A percentile compares a stretch with the other conserved stretches of the same genome.
phyloP scores from a whole-genome alignment of 2,113 vertebrate species.

The Dermatemys mawii region DNA sequence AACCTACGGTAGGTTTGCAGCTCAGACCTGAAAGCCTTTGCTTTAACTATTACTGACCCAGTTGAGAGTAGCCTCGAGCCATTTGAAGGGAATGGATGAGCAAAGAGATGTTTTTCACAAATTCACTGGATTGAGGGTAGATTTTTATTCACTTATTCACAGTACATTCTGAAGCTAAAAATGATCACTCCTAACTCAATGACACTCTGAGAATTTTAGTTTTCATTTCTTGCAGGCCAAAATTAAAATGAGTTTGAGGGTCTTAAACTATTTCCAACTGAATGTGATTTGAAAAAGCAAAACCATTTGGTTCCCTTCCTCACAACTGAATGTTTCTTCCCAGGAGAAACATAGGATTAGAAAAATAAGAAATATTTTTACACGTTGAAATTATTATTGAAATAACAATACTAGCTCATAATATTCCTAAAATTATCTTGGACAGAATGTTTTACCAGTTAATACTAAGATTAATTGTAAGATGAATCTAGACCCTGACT shows the following conservation, averaged over 20 bases:
- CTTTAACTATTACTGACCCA: background rate
- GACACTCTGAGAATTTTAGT: background rate
- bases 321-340: background rate
- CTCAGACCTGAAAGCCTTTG: conserved; percentile 9
- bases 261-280: background rate
- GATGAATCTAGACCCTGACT: background rate
- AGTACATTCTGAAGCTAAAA: background rate
- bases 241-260: background rate
- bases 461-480: background rate
- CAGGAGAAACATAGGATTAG: background rate
- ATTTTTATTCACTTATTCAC: background rate
- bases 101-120: background rate
- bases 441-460: background rate
- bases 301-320: background rate
- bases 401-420: background rate
- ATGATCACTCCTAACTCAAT: background rate
- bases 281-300: background rate
- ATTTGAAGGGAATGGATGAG: background rate
- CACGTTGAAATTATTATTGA: background rate
- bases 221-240: conserved; percentile 4
- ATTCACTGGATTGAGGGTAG: background rate
- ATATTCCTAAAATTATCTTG: conserved; percentile 40
- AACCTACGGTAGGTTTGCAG: background rate
- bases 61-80: background rate
- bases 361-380: background rate